Base-by-base conservation (phyloP, 2,113 vertebrate genomes). In the Pangasianodon hypophthalmus region DNA sequence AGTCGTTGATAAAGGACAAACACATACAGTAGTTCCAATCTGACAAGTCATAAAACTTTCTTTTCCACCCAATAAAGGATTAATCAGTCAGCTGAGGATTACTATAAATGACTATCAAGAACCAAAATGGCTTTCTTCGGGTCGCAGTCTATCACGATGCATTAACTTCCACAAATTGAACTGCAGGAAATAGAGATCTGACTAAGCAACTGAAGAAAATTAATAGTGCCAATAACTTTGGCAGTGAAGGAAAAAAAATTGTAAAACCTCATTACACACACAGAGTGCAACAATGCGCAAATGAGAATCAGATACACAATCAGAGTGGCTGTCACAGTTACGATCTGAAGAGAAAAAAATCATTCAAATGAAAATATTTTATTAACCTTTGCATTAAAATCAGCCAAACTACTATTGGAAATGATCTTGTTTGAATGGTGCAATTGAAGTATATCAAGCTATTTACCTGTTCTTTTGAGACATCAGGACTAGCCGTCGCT, bases 391-490 rank as follows among this genome's bases (percentile, higher is more conserved):
- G 18, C 32, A 54, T 48, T 67, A 50, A 26, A 64, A 80, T 46
- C 54, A 58, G 14, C 21, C 26, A 88, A 52, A 37, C 32, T 4
- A 48, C 75, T 37, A 41, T 54, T 6, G 48, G 10, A 67, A 58
- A 73, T 7, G 48, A 56, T 83, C 21, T 81, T 2, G 56, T n/a
- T 67, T 18, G 18, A 8, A 75, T 90, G 50, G 8, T 52, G 81
- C 19, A 58, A 54, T 6, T 90, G 54, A 79, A 58, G 69, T 13
- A 62, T 4, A 4, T 46, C 37, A 3, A 80, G 2, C 26, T 71
- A 9, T 64, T 96, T 94, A 97, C 96, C 96, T 96, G 95, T n/a
- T 95, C 95, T 93, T 94, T 96, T 52, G 95, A 8, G 83, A 93
- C 94, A 92, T 94, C 95, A 19, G 95, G 92, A 91, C 92, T 87